Evolutionary conservation across 2,113 vertebrate genomes (phyloP).

Genomic region (Ochotona princeps): DNA sequence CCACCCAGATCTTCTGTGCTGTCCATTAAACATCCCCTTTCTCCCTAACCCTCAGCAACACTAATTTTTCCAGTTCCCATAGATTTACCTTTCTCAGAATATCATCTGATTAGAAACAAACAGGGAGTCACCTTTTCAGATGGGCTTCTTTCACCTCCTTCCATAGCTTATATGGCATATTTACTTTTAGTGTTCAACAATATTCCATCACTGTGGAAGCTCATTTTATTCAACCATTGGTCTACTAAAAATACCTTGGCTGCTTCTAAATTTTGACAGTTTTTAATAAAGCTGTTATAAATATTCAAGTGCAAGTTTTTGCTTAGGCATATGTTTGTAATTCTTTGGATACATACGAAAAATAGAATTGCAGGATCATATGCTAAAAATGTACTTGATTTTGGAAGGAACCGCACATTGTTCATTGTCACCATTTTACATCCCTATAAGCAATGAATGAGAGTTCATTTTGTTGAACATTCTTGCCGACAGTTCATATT

Average conservation of each 20-base stretch:
- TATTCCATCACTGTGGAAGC: background rate
- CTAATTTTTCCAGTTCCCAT: background rate
- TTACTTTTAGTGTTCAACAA: background rate
- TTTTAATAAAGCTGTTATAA: background rate
- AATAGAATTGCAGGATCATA: background rate
- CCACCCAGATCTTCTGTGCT: background rate
- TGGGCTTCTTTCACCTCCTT: background rate
- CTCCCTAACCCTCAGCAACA: background rate
- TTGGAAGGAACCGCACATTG: background rate
- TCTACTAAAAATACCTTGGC: background rate
- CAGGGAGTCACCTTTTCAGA: background rate
- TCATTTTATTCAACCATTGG: background rate
- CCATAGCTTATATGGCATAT: background rate
- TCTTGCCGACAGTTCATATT: background rate
- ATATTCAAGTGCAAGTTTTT: background rate
- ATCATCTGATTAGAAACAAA: background rate
- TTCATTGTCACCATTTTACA: background rate
- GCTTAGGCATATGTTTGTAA: background rate
- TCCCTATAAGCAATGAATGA: background rate
- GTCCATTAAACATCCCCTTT: background rate
- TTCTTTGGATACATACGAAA: constrained; percentile 8
- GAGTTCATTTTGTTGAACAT: background rate
- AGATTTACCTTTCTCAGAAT: background rate
- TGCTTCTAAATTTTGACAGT: constrained; percentile 13
- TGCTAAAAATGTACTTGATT: background rate